Base-by-base conservation (phyloP, 2,888 invertebrate genomes). In the Chironomus riparius region DNA sequence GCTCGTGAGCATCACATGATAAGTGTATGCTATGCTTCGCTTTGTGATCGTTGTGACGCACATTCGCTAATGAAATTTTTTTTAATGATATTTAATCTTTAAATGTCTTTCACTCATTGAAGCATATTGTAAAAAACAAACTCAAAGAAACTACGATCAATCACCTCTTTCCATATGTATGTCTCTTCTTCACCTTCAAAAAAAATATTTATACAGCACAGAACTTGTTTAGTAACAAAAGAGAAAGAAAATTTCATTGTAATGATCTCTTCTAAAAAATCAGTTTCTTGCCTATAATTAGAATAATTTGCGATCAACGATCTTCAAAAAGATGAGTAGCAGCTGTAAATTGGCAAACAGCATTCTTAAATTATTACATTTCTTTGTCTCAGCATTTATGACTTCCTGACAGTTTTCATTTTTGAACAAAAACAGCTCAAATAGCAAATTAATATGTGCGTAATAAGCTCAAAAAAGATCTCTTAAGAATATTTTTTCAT, bases 301-400 rank as follows among this genome's bases (percentile, higher is more conserved):
- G 65, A 13, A 13, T 13, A 13, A 4, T 10, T 65, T 13, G 65
- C 65, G 65, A 65, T 65, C 65, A 65, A 24, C 24, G 65, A 65
- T 65, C 65, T 65, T 65, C 21, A 21, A 38, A 38, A 38, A 38
- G 38, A 38, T 38, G 38, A 10, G 10, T 10, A 38, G 38, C 38
- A 38, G 38, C 38, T 38, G 65, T 62, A 22, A 65, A 65, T 65
- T 65, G 15, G 56, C 56, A 56, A 18, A 2, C 7, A 18, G 18
- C 18, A 56, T 65, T 24, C 65, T 65, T 24, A 21, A 65, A 65
- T 12, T 22, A 13, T 22, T 22, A 65, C 24, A 65, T 24, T 65
- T 65, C 65, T 65, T 65, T 65, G 65, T 65, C 21, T 65, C 65
- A 65, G 13, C 24, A n/a, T 65, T 65, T 21, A 65, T 65, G 65